phyloP scores from a whole-genome alignment of 1,140 invertebrate species.

The Euschistus heros region DNA sequence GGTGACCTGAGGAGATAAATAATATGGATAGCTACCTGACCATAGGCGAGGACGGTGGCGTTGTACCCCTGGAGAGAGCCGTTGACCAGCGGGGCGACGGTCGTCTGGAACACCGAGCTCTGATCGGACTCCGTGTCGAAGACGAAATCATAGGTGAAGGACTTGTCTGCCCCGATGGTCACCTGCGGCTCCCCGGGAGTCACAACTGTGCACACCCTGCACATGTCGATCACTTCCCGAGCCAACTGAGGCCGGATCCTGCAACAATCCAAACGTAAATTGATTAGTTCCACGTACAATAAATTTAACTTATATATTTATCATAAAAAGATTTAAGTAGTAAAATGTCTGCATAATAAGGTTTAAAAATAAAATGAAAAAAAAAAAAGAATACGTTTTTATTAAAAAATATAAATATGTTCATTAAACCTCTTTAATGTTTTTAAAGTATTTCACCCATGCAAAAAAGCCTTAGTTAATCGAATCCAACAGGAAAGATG shows the following conservation, averaged over 20 bases:
- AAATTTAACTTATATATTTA: too few species aligned
- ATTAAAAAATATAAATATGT: too few species aligned
- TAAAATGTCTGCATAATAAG: too few species aligned
- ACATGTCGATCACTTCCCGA: slow-evolving; percentile 88
- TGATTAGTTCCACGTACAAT: too few species aligned
- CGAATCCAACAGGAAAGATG: too few species aligned
- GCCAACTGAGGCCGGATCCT: slow-evolving; percentile 91
- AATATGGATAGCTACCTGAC: slow-evolving; percentile 55
- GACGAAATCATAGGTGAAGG: slow-evolving; percentile 95
- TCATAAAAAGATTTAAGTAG: too few species aligned
- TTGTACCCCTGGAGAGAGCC: slow-evolving; percentile 87
- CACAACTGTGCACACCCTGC: slow-evolving; percentile 81
- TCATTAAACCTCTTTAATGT: too few species aligned
- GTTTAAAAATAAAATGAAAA: too few species aligned
- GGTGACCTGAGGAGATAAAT: too few species aligned
- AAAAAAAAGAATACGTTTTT: too few species aligned
- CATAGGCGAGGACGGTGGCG: slow-evolving; percentile 92
- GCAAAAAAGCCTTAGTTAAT: too few species aligned
- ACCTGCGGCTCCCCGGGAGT: slow-evolving; percentile 82
- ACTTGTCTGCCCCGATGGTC: slow-evolving; percentile 83
- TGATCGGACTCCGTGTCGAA: slow-evolving; percentile 71
- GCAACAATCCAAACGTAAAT: slow-evolving; percentile 32
- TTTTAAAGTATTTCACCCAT: too few species aligned
- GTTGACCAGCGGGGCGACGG: slow-evolving; percentile 74
- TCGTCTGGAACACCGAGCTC: slow-evolving; percentile 74